Base-by-base conservation (phyloP, 2,113 vertebrate species). In the Chlamydotis undulata region DNA sequence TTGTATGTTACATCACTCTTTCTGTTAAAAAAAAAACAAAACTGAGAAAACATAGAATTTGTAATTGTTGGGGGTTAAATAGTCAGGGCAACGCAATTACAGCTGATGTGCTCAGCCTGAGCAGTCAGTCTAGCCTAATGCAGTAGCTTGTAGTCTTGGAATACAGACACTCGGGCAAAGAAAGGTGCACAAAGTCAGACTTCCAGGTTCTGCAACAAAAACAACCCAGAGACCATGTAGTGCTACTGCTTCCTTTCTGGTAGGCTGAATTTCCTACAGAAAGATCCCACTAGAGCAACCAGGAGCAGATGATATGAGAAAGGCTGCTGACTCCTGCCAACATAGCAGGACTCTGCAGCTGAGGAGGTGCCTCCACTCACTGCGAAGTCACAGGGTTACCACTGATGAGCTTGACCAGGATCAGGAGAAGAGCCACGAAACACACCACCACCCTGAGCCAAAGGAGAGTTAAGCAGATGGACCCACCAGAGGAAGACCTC, bases 371-470 rank as follows among this genome's bases (percentile, higher is more conserved):
- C 37, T 28, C 45, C 2, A 0, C 12, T 12, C 7, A 5, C 25
- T 26, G 45, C 14, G 12, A 73, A 53, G 28, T 18, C 53, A 56
- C 19, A 7, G 65, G 23, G 10, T 21, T 33, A 41, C 19, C n/a
- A 19, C 0, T 9, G 16, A 43, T 37, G 31, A 86, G 13, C 26
- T 33, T 49, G 33, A 67, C 22, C 11, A 13, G 73, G 29, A 49
- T 10, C 6, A 43, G 57, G 2, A 3, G 6, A 17, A 75, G 35
- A 14, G 9, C 43, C 43, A 59, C 31, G 29, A 75, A 21, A 80
- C 1, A 37, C 17, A 0, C 9, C 49, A 89, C 17, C 19, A 47
- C 0, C 0, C 18, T 25, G 29, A 83, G 39, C 7, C 29, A 61
- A 69, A 61, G 24, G 12, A 81, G 29, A 71, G 8, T 9, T 55